A percentile compares a stretch with the other conserved stretches of the same genome.
These are phyloP conservation scores for Exaiptasia diaphana DNA, from an alignment of 64 coral and sea anemone genomes.

Conservation along the genomic window DNA sequence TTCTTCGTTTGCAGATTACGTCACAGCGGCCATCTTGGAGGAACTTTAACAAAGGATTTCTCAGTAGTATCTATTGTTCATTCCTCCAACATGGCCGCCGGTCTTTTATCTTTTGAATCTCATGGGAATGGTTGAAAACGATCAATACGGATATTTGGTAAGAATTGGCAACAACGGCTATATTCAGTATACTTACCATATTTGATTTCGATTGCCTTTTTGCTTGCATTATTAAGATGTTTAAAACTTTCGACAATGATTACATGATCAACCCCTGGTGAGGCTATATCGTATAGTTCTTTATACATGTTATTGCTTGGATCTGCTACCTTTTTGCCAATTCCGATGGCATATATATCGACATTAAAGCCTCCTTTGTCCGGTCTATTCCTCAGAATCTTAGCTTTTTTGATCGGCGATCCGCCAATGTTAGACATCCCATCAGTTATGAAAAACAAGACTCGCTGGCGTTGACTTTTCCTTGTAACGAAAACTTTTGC, in stretches of 20 bases:
- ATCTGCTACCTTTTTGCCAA: constrained; percentile 64
- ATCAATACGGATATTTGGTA: not conserved
- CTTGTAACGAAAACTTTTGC: not conserved
- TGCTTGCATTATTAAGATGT: not conserved
- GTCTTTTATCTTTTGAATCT: no score
- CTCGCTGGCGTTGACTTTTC: constrained; percentile 24
- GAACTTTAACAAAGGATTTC: no score
- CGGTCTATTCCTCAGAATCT: not conserved
- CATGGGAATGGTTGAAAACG: not conserved
- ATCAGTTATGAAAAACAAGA: constrained; percentile 77
- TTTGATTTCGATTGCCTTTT: constrained; percentile 17
- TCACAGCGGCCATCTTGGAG: no score
- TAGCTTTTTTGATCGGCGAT: constrained; percentile 39
- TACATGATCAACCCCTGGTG: constrained; percentile 27
- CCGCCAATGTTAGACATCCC: constrained; percentile 79
- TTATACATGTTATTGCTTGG: constrained; percentile 56
- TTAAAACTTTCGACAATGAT: not conserved
- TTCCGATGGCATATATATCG: constrained; percentile 74
- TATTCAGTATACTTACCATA: not conserved
- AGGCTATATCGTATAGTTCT: constrained; percentile 52
- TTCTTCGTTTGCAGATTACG: not conserved
- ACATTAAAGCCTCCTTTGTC: not conserved
- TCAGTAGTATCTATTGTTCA: no score
- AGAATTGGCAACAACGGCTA: not conserved
- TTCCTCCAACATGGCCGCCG: no score